Evolutionary conservation across 2,797 vertebrate genomes (phyloP).

Genomic region (Atherinosoma microstoma): DNA sequence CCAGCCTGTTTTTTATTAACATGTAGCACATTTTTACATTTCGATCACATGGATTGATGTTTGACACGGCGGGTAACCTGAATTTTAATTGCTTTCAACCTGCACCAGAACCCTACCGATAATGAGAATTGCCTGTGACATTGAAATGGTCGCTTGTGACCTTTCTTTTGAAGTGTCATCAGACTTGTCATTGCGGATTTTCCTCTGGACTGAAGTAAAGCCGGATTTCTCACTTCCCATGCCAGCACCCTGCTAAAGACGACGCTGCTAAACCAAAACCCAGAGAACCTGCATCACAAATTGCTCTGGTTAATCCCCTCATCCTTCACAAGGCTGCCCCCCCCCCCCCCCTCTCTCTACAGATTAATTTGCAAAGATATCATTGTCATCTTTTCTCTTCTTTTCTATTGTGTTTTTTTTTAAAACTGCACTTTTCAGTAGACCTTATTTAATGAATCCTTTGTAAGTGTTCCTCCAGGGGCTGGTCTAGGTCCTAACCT

Average conservation of each 20-base stretch:
- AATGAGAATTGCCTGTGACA: conserved; percentile 59
- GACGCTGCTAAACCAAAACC: conserved; percentile 48
- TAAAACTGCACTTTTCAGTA: background rate
- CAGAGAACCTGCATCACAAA: conserved; percentile 46
- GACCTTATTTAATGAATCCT: conserved; percentile 53
- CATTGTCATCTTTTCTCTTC: background rate
- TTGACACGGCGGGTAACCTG: conserved; percentile 13
- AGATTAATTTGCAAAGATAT: conserved; percentile 40
- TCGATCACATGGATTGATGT: conserved; percentile 4
- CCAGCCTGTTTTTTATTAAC: background rate
- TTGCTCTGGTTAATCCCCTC: conserved; percentile 47
- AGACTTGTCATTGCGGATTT: conserved; percentile 66
- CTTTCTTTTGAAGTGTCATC: conserved; percentile 72
- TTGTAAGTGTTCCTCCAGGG: conserved; percentile 48
- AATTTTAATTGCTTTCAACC: conserved; percentile 19
- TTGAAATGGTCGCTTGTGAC: conserved; percentile 66
- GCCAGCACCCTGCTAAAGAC: conserved; percentile 55
- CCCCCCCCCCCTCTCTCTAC: background rate
- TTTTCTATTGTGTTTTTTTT: background rate
- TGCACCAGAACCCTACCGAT: conserved; percentile 37
- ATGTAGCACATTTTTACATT: conserved; percentile 11
- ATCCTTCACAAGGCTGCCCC: conserved; percentile 32
- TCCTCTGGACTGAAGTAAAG: conserved; percentile 62
- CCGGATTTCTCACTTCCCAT: conserved; percentile 72
- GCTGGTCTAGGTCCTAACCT: conserved; percentile 55